phyloP scores from a whole-genome alignment of 2,113 vertebrate species.

The Gymnobelideus leadbeateri region DNA sequence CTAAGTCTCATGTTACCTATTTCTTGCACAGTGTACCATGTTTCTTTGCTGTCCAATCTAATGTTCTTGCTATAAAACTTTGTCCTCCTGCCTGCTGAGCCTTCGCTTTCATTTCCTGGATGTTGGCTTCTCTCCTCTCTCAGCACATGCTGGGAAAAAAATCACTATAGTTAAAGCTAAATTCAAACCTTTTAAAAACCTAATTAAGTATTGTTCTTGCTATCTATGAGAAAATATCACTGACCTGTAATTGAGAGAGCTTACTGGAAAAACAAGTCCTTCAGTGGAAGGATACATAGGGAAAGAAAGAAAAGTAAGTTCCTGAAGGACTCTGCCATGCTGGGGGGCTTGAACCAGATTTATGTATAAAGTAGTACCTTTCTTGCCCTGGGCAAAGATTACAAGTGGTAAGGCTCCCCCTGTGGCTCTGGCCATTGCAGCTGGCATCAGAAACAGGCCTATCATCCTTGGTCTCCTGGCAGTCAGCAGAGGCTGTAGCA shows the following conservation, averaged over 20 bases:
- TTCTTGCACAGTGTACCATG: slow-evolving; percentile 58
- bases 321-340: slow-evolving; percentile 35
- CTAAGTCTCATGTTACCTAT: slow-evolving; percentile 68
- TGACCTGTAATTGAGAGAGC: slow-evolving; percentile 71
- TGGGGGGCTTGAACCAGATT: slow-evolving; percentile 42
- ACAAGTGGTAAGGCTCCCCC: slow-evolving; percentile 55
- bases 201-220: slow-evolving; percentile 70
- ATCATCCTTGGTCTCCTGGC: slow-evolving; percentile 55
- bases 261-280: slow-evolving; percentile 36
- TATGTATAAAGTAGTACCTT: slow-evolving; percentile 60
- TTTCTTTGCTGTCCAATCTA: slow-evolving; percentile 64
- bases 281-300: slow-evolving; percentile 46
- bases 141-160: slow-evolving; percentile 76
- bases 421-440: slow-evolving; percentile 18
- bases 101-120: slow-evolving; percentile 68
- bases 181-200: slow-evolving; percentile 72
- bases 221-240: slow-evolving; percentile 71
- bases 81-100: slow-evolving; percentile 75
- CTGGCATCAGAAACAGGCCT: slow-evolving; percentile 39
- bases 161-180: slow-evolving; percentile 73
- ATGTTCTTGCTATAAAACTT: slow-evolving; percentile 74
- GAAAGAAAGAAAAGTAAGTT: slow-evolving; percentile 45
- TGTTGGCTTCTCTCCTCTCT: slow-evolving; percentile 67
- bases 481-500: slow-evolving; percentile 47
- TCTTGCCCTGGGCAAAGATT: slow-evolving; percentile 49